Evolutionary conservation across 2,113 vertebrate genomes (phyloP), one percentile per base, ranked within the genome.

Genomic region (Amblyornis subalaris): DNA sequence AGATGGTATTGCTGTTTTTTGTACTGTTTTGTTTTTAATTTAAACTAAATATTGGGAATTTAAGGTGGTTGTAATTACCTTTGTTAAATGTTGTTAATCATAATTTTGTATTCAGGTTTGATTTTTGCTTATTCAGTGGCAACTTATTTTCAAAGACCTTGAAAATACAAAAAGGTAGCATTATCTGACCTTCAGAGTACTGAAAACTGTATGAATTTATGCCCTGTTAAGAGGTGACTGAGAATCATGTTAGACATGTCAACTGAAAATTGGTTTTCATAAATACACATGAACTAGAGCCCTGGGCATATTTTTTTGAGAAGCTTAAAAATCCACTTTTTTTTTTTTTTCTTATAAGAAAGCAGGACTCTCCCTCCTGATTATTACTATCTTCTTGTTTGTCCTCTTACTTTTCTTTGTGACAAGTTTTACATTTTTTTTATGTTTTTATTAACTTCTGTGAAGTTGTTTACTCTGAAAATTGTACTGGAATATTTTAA

Each of bases 391-490:
- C 91, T 94, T 85, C 72, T 93, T 81, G 83, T 97, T 96, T 96
- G 91, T 97, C 92, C 93, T 92, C 54, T 73, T 94, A 85, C 16
- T 83, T 97, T 97, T 95, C 95, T 94, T 96, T 94, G 95, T 97
- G 96, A 97, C 97, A 94, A 96, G 88, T 97, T 98, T 97, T 77
- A 97, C 96, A 97, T 96, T 98, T 90, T 90, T 89, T 93, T 98
- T 97, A 96, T 97, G 97, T 98, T 97, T 98, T 97, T 97, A 98
- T 98, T 99, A 98, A 99, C 99, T 99, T 99, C 99, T 98, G 98
- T 99, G 99, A 99, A 99, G 99, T 99, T 99, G 98, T 98, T 98
- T 97, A 98, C 97, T 98, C 98, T 98, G 97, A 95, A 98, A 98
- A 98, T 98, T 98, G 98, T 99, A 99, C 98, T 98, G 97, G 98